phyloP scores from a whole-genome alignment of 2,888 invertebrate species.

The Rhaphigaster nebulosa region DNA sequence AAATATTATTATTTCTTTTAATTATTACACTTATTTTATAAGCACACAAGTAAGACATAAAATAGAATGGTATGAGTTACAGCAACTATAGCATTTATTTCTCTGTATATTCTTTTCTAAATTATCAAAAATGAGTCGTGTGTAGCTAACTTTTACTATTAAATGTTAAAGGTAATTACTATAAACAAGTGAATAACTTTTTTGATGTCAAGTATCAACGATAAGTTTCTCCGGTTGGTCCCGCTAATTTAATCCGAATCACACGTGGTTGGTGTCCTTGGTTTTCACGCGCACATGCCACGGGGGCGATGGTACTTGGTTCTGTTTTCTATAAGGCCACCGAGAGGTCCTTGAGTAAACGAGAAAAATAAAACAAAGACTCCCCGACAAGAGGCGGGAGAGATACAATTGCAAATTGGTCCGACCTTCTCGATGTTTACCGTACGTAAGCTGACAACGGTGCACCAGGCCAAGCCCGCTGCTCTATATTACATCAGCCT shows the following conservation, averaged over 20 bases:
- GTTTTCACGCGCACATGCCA: neutral
- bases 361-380: neutral
- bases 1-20: too few species aligned
- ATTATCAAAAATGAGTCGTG: too few species aligned
- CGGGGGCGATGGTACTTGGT: constrained; percentile 14
- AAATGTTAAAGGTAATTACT: too few species aligned
- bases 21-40: too few species aligned
- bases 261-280: neutral
- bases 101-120: too few species aligned
- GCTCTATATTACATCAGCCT: neutral
- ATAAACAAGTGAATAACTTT: too few species aligned
- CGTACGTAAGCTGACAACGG: neutral
- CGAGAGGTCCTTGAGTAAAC: constrained; percentile 3
- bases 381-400: neutral
- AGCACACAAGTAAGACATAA: too few species aligned
- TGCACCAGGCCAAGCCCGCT: neutral
- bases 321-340: constrained; percentile 27
- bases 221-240: neutral
- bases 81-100: too few species aligned
- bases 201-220: neutral
- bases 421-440: constrained; percentile 27
- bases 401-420: neutral
- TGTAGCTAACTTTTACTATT: too few species aligned
- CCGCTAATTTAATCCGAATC: neutral
- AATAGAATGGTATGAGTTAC: too few species aligned